These are phyloP conservation scores for Patiria miniata DNA, from an alignment of 35 echinoderm and acorn worm genomes.

Conservation along the genomic window DNA sequence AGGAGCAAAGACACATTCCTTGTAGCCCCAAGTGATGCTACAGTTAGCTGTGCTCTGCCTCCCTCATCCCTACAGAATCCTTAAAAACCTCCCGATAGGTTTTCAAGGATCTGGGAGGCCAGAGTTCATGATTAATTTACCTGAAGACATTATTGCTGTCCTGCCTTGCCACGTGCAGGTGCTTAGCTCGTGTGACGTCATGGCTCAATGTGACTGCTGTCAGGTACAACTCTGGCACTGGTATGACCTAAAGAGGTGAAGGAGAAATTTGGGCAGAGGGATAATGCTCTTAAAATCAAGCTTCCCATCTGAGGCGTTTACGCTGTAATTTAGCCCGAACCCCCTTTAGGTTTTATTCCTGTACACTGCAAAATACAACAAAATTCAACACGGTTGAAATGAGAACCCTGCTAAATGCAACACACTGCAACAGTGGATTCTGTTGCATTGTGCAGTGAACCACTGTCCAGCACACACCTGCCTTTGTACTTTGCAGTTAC, in stretches of 20 bases:
- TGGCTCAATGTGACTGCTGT: conserved; percentile 83
- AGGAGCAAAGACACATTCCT: no score
- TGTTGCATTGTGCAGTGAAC: no score
- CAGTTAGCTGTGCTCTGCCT: no score
- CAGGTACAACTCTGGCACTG: conserved; percentile 88
- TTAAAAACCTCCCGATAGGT: no score
- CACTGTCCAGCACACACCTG: neutral
- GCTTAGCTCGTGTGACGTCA: conserved; percentile 82
- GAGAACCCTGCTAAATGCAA: no score
- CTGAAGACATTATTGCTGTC: conserved; percentile 98
- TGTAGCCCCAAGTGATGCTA: no score
- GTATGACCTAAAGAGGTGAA: conserved; percentile 50
- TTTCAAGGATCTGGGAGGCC: neutral
- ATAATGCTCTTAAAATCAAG: neutral
- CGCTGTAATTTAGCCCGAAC: neutral
- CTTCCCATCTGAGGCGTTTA: neutral
- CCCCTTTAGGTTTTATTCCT: neutral
- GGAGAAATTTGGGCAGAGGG: neutral
- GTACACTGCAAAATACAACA: neutral
- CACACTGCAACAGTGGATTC: no score
- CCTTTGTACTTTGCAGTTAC: no score
- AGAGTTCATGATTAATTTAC: conserved; percentile 40
- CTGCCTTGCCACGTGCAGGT: conserved; percentile 91
- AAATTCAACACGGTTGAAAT: neutral
- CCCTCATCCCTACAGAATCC: no score